Base-by-base conservation (phyloP, 2,888 invertebrate species). In the Glyphotaelius pellucidus region DNA sequence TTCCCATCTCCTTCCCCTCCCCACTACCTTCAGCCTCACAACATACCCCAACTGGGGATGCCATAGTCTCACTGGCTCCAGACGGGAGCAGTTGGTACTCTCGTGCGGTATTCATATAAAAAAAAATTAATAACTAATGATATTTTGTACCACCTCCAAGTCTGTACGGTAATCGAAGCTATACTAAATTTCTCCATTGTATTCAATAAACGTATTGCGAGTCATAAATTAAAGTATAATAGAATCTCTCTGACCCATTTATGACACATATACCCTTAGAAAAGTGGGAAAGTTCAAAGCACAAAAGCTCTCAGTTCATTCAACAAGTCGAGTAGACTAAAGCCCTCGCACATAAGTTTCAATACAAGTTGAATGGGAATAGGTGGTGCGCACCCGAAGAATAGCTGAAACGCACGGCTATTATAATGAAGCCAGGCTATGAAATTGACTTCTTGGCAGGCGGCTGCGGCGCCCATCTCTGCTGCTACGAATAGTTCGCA, bases 251-350 rank as follows among this genome's bases (percentile, higher is more conserved):
- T 67, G 67, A 25, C 67, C 67, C 67, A 67, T 67, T 67, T 67
- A 67, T 67, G 67, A 67, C 67, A 67, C 67, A 67, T 67, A 67
- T 67, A 67, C 67, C 25, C 52, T 25, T 25, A 67, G 67, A n/a
- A 67, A 67, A n/a, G 25, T 25, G 35, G 35, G 88, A 89, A 89
- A 79, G 88, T 89, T 86, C 86, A 84, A 67, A 67, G 83, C 32
- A 86, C 86, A 86, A 79, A 35, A 89, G 87, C 52, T 89, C 79
- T 79, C 79, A 38, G 88, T 79, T 89, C 88, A 89, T 89, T 89
- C 88, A 89, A 89, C 88, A 89, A 89, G 88, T 89, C n/a, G 67
- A 88, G 31, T 67, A 31, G 88, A 79, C 38, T 86, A 35, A n/a
- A 86, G 9, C 67, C 83, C 32, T 87, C 87, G n/a, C 31, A 89